Percentiles rank a stretch among this genome's conserved stretches.
Evolutionary conservation across 2,888 invertebrate species (phyloP).

Genomic region (Apomyelois bistriatella): DNA sequence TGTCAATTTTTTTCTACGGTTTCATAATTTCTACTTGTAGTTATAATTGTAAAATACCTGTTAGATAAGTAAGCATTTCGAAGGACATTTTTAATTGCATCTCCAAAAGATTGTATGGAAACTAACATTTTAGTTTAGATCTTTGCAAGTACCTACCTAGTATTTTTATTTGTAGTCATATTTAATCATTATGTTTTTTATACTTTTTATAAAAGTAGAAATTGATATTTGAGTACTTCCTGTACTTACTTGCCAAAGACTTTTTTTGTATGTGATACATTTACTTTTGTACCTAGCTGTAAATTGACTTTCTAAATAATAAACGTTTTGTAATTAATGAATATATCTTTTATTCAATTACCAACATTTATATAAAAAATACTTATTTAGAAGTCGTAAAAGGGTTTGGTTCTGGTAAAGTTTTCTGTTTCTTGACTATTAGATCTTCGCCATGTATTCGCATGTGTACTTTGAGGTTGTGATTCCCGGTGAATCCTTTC

Average conservation of each 20-base stretch:
- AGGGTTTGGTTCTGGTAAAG: not conserved
- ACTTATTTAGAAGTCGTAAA: not conserved
- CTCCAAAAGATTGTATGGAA: not conserved
- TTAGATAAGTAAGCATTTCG: not conserved
- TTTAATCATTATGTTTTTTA: conserved; percentile 29
- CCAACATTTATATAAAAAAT: too few relatives aligned
- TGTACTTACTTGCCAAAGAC: conserved; percentile 74
- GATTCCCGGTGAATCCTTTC: conserved; percentile 57
- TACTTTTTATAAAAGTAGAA: conserved; percentile 39
- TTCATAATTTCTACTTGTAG: not conserved
- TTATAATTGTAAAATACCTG: too few relatives aligned
- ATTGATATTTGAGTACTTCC: conserved; percentile 42
- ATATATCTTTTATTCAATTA: not conserved
- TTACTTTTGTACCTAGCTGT: conserved; percentile 68
- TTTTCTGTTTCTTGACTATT: conserved; percentile 28
- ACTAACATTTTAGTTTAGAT: not conserved
- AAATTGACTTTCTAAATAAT: conserved; percentile 56
- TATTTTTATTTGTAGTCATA: too few relatives aligned
- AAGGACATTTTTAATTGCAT: not conserved
- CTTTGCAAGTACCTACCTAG: too few relatives aligned
- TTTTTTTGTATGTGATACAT: conserved; percentile 75
- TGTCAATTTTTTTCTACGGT: not conserved
- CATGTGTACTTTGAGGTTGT: conserved; percentile 68
- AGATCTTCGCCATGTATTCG: conserved; percentile 62
- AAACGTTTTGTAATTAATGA: conserved; percentile 25